Conservation (phyloP, 2,797 vertebrate species). For the Poeciliopsis gracilis region DNA sequence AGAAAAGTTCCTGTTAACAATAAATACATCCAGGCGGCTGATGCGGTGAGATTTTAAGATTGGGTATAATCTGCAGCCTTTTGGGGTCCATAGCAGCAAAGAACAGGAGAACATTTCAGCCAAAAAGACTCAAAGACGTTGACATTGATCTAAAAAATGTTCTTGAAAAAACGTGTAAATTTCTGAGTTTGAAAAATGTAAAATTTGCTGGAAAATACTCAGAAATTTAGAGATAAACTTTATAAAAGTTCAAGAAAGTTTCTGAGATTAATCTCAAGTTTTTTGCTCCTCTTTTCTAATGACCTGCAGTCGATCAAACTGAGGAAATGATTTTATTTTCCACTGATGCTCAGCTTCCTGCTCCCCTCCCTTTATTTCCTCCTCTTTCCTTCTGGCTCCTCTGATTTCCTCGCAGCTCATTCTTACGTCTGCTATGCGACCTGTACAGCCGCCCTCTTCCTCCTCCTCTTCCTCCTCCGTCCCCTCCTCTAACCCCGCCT, state of each 20-base stretch:
- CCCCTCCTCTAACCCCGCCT: conserved; percentile 85
- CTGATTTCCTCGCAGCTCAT: conserved; percentile 74
- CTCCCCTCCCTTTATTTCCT: conserved; percentile 19
- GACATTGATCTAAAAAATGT: too few species aligned
- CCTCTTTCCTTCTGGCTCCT: conserved; percentile 8
- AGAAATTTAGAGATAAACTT: too few species aligned
- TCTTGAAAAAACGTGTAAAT: too few species aligned
- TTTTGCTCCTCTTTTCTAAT: too few species aligned
- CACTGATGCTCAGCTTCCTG: neutral
- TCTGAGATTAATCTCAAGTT: too few species aligned
- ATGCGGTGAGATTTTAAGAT: neutral
- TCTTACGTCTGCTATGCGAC: conserved; percentile 81
- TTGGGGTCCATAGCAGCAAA: too few species aligned
- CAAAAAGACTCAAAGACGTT: too few species aligned
- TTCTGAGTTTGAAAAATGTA: too few species aligned
- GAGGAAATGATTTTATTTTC: neutral
- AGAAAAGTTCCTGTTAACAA: neutral
- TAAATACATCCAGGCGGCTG: neutral
- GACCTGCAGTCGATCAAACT: neutral
- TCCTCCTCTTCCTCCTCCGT: conserved; percentile 57
- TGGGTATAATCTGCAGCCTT: neutral
- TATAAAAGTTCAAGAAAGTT: too few species aligned
- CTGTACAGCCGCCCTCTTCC: conserved; percentile 63
- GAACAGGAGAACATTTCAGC: too few species aligned
- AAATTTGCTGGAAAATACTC: too few species aligned